These are phyloP conservation scores for Xenentodon cancila DNA, from an alignment of 2,797 vertebrate species.

Conservation along the genomic window DNA sequence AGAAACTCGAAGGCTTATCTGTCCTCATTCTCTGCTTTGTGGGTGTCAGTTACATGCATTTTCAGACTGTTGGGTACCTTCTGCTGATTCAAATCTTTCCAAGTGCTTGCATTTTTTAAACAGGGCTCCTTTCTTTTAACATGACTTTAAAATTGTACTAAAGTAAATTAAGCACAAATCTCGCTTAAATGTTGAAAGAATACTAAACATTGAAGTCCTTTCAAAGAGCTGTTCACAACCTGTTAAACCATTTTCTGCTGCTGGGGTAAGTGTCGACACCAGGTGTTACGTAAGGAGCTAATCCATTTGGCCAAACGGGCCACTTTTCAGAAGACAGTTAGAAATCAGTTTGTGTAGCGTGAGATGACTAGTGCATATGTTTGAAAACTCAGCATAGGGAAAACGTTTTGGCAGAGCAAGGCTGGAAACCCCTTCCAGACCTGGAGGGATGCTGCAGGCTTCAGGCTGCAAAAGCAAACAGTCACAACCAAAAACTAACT, in stretches of 20 bases:
- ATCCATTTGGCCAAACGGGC: constrained; percentile 52
- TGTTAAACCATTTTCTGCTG: neutral
- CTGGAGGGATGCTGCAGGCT: constrained; percentile 28
- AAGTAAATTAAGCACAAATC: neutral
- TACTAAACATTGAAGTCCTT: neutral
- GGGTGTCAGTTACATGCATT: neutral
- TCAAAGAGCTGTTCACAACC: neutral
- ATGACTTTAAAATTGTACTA: neutral
- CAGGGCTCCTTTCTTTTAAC: neutral
- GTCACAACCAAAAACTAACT: constrained; percentile 30
- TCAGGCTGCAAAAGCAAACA: constrained; percentile 21
- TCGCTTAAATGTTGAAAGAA: neutral
- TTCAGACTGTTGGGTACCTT: neutral
- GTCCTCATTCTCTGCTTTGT: neutral
- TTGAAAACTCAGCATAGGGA: constrained; percentile 27
- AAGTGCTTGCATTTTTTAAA: neutral
- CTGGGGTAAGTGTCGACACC: constrained; percentile 26
- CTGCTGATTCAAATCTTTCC: neutral
- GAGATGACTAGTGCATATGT: constrained; percentile 50
- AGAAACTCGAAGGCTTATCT: neutral
- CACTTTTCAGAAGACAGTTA: constrained; percentile 39
- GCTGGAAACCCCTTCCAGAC: constrained; percentile 31
- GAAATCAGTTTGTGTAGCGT: constrained; percentile 28
- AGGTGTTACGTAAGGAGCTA: constrained; percentile 29
- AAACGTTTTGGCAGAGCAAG: constrained; percentile 43